Base-by-base conservation (phyloP, 2,888 invertebrate species). In the Drosophila testacea region DNA sequence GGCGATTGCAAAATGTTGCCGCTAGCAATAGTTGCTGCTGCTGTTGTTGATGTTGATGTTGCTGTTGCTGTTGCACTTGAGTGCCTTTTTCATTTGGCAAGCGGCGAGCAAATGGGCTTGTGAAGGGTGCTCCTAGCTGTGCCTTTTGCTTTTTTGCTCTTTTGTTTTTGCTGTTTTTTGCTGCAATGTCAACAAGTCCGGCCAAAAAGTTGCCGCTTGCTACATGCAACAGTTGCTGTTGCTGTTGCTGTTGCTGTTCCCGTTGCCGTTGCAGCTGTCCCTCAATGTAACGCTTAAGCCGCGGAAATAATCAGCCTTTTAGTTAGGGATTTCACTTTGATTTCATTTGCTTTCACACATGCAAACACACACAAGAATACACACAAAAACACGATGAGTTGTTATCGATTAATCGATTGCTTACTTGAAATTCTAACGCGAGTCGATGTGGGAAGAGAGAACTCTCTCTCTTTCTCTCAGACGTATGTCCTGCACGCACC, bases 371-470 rank as follows among this genome's bases (percentile, higher is more conserved):
- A 30, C 16, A 55, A 6, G 16, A 34, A 39, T 28, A 50, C 30
- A 10, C 36, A 16, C 7, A 13, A 30, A 32, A 39, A 44, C 44
- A 44, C 27, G 9, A 38, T 0, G 2, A 28, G 3, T 56, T 38
- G 41, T 30, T 27, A 61, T 34, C 52, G 56, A 27, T 64, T 39
- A 44, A 51, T 41, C 39, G 59, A 27, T 61, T 61, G 82, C 82
- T 83, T 83, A 83, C 82, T 77, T 83, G 81, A 60, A 44, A 73
- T 81, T 87, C 66, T 81, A 44, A 47, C 57, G 41, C 59, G 55
- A 30, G 16, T 36, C 13, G 55, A 34, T 36, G 44, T 4, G 44
- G 55, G 27, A 10, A 34, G 22, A 55, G 27, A 13, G 13, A 13
- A 6, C 42, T 42, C 41, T 41, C 9, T 13, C 34, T 28, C 44